These are phyloP conservation scores for Dicycla oo DNA, from an alignment of 2,888 invertebrate species.

Conservation along the genomic window DNA sequence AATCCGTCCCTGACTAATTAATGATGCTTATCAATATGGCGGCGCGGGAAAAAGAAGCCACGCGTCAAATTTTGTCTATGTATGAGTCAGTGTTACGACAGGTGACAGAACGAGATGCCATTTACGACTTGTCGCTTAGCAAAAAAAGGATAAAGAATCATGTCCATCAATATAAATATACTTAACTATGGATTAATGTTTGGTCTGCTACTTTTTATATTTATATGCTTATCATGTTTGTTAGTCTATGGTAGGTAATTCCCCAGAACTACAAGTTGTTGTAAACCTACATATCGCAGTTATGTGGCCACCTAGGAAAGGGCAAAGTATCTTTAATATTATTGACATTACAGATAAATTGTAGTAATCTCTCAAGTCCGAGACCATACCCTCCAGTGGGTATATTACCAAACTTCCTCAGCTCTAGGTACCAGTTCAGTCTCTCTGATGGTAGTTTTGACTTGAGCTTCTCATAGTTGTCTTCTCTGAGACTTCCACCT, in stretches of 20 bases:
- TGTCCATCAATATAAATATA: too few species aligned
- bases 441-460: conserved; percentile 91
- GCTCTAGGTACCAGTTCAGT: conserved; percentile 96
- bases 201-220: too few species aligned
- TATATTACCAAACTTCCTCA: conserved; percentile 96
- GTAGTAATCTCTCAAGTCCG: conserved; percentile 98
- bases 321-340: conserved; percentile 99
- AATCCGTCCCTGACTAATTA: too few species aligned
- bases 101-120: too few species aligned
- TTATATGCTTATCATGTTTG: neutral
- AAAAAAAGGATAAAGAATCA: too few species aligned
- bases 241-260: neutral
- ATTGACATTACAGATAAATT: conserved; percentile 94
- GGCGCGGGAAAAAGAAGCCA: too few species aligned
- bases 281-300: conserved; percentile 92
- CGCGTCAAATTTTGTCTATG: too few species aligned
- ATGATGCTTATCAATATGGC: too few species aligned
- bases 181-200: too few species aligned
- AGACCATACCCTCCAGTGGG: conserved; percentile 99
- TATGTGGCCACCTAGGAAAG: conserved; percentile 98
- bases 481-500: conserved; percentile 98
- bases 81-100: too few species aligned
- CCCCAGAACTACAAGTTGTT: neutral
- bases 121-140: too few species aligned
- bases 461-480: conserved; percentile 92